phyloP scores from a whole-genome alignment of 2,797 vertebrate species.

The Malurus splendens region DNA sequence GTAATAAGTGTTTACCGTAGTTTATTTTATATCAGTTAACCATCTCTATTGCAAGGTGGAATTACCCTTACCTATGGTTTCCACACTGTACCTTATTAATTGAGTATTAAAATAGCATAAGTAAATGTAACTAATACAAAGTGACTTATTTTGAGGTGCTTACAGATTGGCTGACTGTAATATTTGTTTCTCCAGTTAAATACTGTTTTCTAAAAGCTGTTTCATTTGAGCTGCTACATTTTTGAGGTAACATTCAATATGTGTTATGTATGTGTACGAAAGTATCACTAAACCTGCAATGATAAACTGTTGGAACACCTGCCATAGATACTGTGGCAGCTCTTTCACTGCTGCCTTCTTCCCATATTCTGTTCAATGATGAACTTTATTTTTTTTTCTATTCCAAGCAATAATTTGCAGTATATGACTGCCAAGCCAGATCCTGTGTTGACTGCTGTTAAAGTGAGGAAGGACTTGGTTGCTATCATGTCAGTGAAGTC shows the following conservation, averaged over 20 bases:
- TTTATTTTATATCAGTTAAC: background rate
- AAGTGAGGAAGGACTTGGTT: background rate
- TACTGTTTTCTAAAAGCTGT: background rate
- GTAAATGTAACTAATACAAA: background rate
- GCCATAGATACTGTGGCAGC: background rate
- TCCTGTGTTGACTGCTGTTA: background rate
- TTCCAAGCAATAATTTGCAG: background rate
- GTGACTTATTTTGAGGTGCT: background rate
- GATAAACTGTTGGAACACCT: background rate
- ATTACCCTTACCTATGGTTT: background rate
- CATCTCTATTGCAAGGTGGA: background rate
- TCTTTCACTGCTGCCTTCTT: background rate
- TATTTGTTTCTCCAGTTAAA: background rate
- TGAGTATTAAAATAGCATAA: background rate
- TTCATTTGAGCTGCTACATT: background rate
- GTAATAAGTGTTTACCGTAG: background rate
- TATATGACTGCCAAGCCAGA: background rate
- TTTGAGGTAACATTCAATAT: background rate
- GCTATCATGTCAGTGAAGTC: background rate
- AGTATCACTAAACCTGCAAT: background rate
- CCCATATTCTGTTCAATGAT: background rate
- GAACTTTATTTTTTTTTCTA: background rate
- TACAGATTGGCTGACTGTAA: background rate
- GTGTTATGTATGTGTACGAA: background rate
- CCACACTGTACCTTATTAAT: background rate